Base-by-base conservation (phyloP, 2,888 invertebrate genomes). In the Auanema freiburgensis region DNA sequence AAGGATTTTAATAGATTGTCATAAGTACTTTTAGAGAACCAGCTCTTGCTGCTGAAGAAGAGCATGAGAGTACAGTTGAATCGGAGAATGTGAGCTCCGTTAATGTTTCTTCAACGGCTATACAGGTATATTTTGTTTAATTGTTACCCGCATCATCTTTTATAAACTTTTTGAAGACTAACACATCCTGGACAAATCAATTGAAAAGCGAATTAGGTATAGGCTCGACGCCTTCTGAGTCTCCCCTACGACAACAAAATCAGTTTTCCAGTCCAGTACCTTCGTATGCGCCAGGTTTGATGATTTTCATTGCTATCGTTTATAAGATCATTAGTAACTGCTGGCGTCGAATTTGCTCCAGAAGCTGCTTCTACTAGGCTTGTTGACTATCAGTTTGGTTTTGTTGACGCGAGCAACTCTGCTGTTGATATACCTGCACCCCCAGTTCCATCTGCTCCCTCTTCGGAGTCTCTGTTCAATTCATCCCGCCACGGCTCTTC, bases 141-240 rank as follows among this genome's bases (percentile, higher is more conserved):
- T n/a, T 12, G 43, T 43, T 43, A 11, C 11, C 14, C 14, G 11
- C 43, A 43, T 12, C 51, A 14, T 51, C 14, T 16, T 25, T n/a
- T n/a, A n/a, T n/a, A n/a, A n/a, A n/a, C n/a, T n/a, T 11, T 55
- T 33, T 59, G 50, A 59, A 66, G 63, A 55, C 69, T 8, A 72
- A 70, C 51, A 49, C 55, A 44, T 65, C 65, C 25, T 74, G 72
- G 71, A 76, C 79, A 8, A 72, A 68, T 41, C 69, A 79, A 56
- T 66, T 79, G 16, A 79, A 79, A 61, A 64, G 73, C 40, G 77
- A 79, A 43, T 71, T 79, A 18, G 79, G 79, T 53, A 73, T 79
- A 23, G 72, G 76, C 23, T 18, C 66, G 50, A 51, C n/a, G n/a
- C 49, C 60, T 11, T 56, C 59, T 14, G 53, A 62, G 21, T 41